Percentiles rank a stretch among this genome's conserved stretches.
phyloP scores from a whole-genome alignment of 2,113 vertebrate genomes.

The Heloderma charlesbogerti region DNA sequence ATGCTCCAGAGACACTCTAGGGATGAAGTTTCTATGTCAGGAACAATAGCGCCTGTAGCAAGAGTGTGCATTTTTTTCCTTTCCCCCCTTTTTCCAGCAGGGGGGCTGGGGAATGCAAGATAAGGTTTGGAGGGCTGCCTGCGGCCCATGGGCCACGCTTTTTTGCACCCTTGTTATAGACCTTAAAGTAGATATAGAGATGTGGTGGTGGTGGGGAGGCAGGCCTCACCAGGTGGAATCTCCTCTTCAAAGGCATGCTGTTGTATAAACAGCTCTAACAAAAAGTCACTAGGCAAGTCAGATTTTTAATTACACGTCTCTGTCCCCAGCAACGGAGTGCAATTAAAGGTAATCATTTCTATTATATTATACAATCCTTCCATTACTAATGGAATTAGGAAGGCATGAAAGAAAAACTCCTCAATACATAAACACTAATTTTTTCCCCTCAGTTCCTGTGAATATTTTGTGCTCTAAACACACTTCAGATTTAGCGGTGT shows the following conservation, averaged over 20 bases:
- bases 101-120: too few species aligned
- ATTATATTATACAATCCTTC: constrained; percentile 65
- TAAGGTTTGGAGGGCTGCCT: too few species aligned
- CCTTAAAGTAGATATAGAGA: background rate
- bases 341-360: constrained; percentile 72
- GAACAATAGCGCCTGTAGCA: too few species aligned
- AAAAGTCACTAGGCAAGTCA: constrained; percentile 56
- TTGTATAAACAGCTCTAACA: constrained; percentile 52
- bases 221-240: constrained; percentile 32
- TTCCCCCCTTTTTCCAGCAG: too few species aligned
- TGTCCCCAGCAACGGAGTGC: constrained; percentile 69
- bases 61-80: too few species aligned
- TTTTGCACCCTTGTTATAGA: background rate
- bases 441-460: background rate
- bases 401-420: constrained; percentile 62
- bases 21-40: too few species aligned
- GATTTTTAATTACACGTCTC: constrained; percentile 73
- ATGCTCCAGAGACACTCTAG: too few species aligned
- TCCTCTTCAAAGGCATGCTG: constrained; percentile 53
- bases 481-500: constrained; percentile 23
- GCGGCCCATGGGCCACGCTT: background rate
- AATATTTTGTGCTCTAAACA: constrained; percentile 36
- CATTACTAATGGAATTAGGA: constrained; percentile 65
- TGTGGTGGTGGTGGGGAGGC: fast-evolving
- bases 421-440: constrained; percentile 49